phyloP scores from a whole-genome alignment of 2,797 vertebrate species.

The Semaprochilodus insignis region DNA sequence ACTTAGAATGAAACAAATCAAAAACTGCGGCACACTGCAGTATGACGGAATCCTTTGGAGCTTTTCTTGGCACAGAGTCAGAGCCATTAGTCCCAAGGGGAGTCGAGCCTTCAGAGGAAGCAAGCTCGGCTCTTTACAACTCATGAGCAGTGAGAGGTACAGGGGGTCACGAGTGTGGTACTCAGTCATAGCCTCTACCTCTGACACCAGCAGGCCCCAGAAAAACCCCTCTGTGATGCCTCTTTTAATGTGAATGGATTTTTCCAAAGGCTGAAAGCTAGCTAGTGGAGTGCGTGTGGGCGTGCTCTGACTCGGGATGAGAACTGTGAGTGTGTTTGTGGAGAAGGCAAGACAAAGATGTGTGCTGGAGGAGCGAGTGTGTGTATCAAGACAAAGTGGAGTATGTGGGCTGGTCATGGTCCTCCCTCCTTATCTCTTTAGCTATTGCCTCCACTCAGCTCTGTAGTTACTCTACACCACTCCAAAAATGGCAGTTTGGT shows the following conservation, averaged over 20 bases:
- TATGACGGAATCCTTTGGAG: slow-evolving; percentile 50
- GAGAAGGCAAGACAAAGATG: slow-evolving; percentile 22
- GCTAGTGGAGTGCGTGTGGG: slow-evolving; percentile 25
- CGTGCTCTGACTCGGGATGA: slow-evolving; percentile 48
- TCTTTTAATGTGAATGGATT: slow-evolving; percentile 55
- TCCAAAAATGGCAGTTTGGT: not conserved
- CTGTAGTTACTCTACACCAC: not conserved
- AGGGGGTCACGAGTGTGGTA: slow-evolving; percentile 40
- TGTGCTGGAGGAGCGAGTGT: slow-evolving; percentile 34
- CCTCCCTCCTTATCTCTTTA: slow-evolving; percentile 64
- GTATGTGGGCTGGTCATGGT: slow-evolving; percentile 66
- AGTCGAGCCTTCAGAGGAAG: slow-evolving; percentile 38
- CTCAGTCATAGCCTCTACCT: slow-evolving; percentile 43
- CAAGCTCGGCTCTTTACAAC: slow-evolving; percentile 43
- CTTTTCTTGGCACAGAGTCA: slow-evolving; percentile 43
- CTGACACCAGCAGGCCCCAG: slow-evolving; percentile 43
- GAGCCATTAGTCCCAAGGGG: slow-evolving; percentile 48
- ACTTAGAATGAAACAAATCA: no score
- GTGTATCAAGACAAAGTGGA: slow-evolving; percentile 67
- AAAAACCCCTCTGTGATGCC: slow-evolving; percentile 48
- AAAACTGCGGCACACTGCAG: slow-evolving; percentile 7
- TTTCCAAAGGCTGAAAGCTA: slow-evolving; percentile 34
- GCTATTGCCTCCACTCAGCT: slow-evolving; percentile 56
- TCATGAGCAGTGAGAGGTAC: slow-evolving; percentile 31
- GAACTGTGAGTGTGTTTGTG: slow-evolving; percentile 35